Base-by-base conservation (phyloP, 2,888 invertebrate genomes). In the Gnatocerus cornutus region DNA sequence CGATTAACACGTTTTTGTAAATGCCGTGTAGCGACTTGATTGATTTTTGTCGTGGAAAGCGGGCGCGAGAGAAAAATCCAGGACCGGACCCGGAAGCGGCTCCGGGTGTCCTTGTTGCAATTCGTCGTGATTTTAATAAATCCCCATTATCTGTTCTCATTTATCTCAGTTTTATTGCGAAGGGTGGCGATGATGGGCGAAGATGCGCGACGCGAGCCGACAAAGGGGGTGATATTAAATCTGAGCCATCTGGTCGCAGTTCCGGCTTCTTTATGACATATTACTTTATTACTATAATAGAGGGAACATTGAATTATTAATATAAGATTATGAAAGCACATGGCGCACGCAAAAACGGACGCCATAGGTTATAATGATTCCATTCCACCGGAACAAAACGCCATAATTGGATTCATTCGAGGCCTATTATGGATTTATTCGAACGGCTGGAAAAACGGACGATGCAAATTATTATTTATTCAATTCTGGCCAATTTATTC, bases 251-350 rank as follows among this genome's bases (percentile, higher is more conserved):
- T 85, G 85, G 83, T 79, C 78, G 77, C 80, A 79, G 80, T 79
- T 80, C 79, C 80, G 79, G 80, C 79, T 81, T 81, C 81, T 83
- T 84, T 83, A 84, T 84, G 84, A 84, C 84, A 84, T 85, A 84
- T 85, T 85, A 85, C 85, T 85, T 84, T 84, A 85, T 85, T 84
- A 84, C 84, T 82, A 82, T 84, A 85, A 85, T 85, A 84, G 85
- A 83, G 83, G 84, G 84, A 81, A 83, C 84, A 84, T 84, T 84
- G 84, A 84, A 84, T 84, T 84, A 84, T 84, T 84, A 84, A 84
- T 84, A 84, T 84, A 84, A 84, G 84, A 84, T 84, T 84, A 84
- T 83, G 80, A 80, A 78, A 74, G 80, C 76, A 76, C 74, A 73
- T 75, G 80, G 79, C 78, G 80, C 76, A 48, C 71, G 73, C 71